phyloP scores from a whole-genome alignment of 2,113 vertebrate species.

The Xerus inauris region DNA sequence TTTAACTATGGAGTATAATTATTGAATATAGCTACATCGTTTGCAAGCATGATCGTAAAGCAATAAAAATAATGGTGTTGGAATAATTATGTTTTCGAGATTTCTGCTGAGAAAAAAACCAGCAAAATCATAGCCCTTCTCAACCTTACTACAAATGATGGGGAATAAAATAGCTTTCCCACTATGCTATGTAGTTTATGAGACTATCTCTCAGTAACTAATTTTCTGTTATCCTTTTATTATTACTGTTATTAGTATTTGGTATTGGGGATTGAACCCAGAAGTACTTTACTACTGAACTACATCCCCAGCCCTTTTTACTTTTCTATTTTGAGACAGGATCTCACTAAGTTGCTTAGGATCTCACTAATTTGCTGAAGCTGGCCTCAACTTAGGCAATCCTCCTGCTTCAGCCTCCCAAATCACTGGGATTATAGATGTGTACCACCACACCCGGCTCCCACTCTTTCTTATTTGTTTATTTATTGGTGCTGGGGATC shows the following conservation, averaged over 20 bases:
- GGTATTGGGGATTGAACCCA: too few species aligned
- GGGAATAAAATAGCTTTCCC: constrained; percentile 80
- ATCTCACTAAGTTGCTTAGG: too few species aligned
- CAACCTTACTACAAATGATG: constrained; percentile 79
- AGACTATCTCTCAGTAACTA: constrained; percentile 74
- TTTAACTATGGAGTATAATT: constrained; percentile 36
- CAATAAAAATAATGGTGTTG: constrained; percentile 45
- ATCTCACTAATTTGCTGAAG: too few species aligned
- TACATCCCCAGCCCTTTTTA: too few species aligned
- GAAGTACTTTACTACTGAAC: too few species aligned
- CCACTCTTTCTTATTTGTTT: background rate
- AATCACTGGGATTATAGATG: too few species aligned
- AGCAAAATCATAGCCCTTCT: constrained; percentile 50
- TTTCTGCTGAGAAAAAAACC: constrained; percentile 55
- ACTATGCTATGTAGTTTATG: constrained; percentile 77
- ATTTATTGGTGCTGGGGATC: background rate
- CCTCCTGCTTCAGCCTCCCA: too few species aligned
- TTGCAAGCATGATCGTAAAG: constrained; percentile 60
- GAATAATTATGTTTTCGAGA: constrained; percentile 79
- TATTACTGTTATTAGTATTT: too few species aligned
- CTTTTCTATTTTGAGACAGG: too few species aligned
- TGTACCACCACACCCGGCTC: background rate
- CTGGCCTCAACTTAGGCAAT: too few species aligned
- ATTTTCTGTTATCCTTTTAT: background rate
- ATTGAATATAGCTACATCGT: constrained; percentile 39